Percentiles rank a stretch among this genome's conserved stretches.
phyloP scores from a whole-genome alignment of 2,888 invertebrate genomes.

The Andrena minutula region DNA sequence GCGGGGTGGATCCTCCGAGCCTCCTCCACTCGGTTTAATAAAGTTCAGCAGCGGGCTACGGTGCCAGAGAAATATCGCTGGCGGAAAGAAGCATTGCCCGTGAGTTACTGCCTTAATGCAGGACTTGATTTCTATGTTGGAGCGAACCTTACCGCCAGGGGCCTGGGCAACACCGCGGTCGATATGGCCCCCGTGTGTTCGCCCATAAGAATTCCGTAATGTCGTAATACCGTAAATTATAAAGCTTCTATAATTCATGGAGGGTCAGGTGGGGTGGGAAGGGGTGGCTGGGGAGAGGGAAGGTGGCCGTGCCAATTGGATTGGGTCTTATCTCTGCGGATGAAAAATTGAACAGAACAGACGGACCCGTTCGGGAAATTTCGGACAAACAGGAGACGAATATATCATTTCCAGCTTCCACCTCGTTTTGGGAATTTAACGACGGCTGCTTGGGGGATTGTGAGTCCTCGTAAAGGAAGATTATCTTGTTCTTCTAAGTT shows the following conservation, averaged over 20 bases:
- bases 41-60: constrained; percentile 50
- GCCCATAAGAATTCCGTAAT: constrained; percentile 58
- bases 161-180: constrained; percentile 30
- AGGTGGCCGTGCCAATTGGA: constrained; percentile 50
- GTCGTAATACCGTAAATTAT: constrained; percentile 57
- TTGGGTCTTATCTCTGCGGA: constrained; percentile 54
- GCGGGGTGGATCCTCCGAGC: neutral
- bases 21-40: constrained; percentile 32
- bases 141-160: constrained; percentile 12
- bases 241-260: constrained; percentile 52
- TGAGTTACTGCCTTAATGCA: constrained; percentile 53
- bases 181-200: constrained; percentile 31
- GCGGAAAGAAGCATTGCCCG: constrained; percentile 42
- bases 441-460: neutral
- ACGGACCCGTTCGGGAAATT: constrained; percentile 35
- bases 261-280: neutral
- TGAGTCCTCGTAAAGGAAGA: neutral
- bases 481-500: too few species aligned
- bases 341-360: constrained; percentile 48
- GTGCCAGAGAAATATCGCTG: constrained; percentile 49
- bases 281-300: neutral
- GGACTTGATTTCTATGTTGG: constrained; percentile 43
- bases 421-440: neutral
- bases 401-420: neutral
- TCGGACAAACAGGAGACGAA: constrained; percentile 43